A percentile compares a stretch with the other conserved stretches of the same genome.
phyloP scores from a whole-genome alignment of 1,140 invertebrate genomes.

The Macrobrachium rosenbergii region DNA sequence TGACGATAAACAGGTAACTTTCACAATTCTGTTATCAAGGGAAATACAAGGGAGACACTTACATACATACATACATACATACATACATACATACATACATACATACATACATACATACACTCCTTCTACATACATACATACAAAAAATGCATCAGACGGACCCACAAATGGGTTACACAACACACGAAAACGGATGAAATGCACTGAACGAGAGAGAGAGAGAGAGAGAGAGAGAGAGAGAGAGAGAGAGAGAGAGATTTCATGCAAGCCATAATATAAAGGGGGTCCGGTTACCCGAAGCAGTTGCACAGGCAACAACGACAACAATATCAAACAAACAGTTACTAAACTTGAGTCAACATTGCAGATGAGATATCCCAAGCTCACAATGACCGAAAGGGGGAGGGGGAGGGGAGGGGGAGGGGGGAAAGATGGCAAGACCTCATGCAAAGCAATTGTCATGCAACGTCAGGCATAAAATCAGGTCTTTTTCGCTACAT shows the following conservation, averaged over 20 bases:
- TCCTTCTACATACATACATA: no score
- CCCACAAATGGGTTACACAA: not conserved
- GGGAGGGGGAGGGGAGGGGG: not conserved
- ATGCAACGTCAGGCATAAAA: no score
- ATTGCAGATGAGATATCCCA: not conserved
- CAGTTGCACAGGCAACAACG: not conserved
- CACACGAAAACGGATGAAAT: not conserved
- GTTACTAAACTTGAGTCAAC: conserved; percentile 10
- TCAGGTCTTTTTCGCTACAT: no score
- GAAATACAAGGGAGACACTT: not conserved
- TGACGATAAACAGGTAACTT: no score
- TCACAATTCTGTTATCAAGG: no score
- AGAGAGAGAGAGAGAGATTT: not conserved
- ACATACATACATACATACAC: conserved; percentile 24
- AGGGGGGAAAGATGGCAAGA: not conserved
- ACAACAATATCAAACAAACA: not conserved
- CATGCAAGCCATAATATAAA: not conserved
- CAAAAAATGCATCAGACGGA: no score
- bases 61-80: conserved; percentile 10
- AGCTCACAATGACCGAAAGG: not conserved
- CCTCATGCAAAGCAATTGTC: no score
- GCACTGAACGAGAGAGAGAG: not conserved
- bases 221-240: conserved; percentile 17
- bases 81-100: conserved; percentile 16
- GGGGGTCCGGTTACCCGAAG: not conserved